These are phyloP conservation scores for Amblyopsis hoosieri DNA, from an alignment of 2,797 vertebrate genomes.

Conservation along the genomic window DNA sequence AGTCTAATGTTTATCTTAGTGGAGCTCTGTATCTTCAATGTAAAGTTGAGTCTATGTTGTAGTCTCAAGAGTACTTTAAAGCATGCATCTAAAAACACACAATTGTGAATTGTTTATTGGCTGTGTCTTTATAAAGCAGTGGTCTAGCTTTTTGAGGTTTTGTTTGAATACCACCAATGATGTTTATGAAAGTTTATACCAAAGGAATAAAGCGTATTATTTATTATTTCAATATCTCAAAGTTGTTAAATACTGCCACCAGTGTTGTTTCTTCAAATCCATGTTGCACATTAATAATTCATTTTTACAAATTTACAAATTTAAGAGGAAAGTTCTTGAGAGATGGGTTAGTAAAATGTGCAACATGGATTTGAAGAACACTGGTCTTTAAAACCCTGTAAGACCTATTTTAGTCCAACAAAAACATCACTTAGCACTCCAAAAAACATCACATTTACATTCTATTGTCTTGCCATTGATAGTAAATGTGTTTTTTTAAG, in stretches of 20 bases:
- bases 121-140: constrained; percentile 8
- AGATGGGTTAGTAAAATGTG: too few species aligned
- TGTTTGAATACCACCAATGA: constrained; percentile 43
- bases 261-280: constrained; percentile 2
- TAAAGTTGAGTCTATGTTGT: neutral
- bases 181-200: constrained; percentile 41
- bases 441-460: too few species aligned
- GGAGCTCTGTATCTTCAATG: neutral
- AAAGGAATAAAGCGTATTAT: constrained; percentile 14
- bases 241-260: neutral
- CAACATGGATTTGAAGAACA: too few species aligned
- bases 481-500: too few species aligned
- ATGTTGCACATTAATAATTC: neutral
- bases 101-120: neutral
- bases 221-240: constrained; percentile 9
- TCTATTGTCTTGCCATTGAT: too few species aligned
- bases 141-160: constrained; percentile 15
- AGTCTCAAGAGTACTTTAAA: too few species aligned
- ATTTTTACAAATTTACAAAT: too few species aligned
- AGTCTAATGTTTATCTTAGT: neutral
- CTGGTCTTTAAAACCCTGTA: too few species aligned
- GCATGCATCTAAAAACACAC: neutral
- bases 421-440: too few species aligned
- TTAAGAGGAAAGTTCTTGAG: too few species aligned
- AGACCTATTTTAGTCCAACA: too few species aligned